Evolutionary conservation across 2,888 invertebrate species (phyloP).

Genomic region (Magallana nippona): DNA sequence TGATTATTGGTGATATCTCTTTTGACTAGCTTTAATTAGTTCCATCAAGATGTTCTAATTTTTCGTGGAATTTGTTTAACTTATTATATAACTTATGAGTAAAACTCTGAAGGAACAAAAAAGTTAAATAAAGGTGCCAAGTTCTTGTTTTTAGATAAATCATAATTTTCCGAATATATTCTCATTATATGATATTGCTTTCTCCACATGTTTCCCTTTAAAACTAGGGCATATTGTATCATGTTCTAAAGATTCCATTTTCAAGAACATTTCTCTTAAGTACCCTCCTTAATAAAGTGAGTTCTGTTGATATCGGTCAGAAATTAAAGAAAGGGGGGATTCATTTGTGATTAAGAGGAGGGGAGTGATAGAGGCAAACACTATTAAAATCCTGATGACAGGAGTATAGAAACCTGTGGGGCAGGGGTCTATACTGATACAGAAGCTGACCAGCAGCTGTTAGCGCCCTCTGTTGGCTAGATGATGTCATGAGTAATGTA

Average conservation of each 20-base stretch:
- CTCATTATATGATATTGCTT: too few species aligned
- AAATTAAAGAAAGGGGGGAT: too few species aligned
- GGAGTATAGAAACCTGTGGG: background rate
- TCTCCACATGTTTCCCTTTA: too few species aligned
- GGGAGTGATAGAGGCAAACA: background rate
- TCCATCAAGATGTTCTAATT: background rate
- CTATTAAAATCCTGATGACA: constrained; percentile 2
- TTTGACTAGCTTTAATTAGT: background rate
- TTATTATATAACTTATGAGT: too few species aligned
- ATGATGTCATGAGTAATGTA: background rate
- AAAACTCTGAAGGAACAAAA: too few species aligned
- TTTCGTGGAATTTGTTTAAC: background rate
- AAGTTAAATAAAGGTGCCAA: too few species aligned
- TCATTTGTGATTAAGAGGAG: background rate
- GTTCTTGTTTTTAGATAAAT: too few species aligned
- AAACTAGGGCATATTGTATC: too few species aligned
- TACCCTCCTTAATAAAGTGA: background rate
- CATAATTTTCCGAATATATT: too few species aligned
- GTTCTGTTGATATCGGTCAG: background rate
- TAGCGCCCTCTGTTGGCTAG: background rate
- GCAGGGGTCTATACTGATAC: background rate
- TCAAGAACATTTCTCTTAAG: background rate
- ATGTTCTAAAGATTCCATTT: too few species aligned
- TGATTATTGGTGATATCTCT: background rate
- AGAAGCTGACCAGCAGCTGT: background rate